Percentiles rank a stretch among this genome's conserved stretches.
These are phyloP conservation scores for Reticulitermes lucifugus DNA, from an alignment of 2,888 invertebrate genomes.

Conservation along the genomic window DNA sequence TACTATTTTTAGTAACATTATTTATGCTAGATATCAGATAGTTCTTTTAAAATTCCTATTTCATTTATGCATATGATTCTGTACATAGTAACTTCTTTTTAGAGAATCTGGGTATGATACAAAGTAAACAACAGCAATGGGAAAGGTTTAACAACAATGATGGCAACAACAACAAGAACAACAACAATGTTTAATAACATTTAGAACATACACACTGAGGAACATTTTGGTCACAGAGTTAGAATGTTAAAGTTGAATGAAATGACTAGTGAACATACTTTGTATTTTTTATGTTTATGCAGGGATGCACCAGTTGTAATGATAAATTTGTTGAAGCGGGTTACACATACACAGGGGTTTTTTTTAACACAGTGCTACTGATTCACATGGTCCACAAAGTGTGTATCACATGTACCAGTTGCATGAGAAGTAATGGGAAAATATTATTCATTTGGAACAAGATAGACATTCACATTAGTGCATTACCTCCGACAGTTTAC, in stretches of 20 bases:
- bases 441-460: no score
- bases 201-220: slow-evolving; percentile 24
- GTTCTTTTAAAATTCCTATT: not conserved
- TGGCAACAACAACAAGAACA: not conserved
- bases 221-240: slow-evolving; percentile 28
- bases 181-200: slow-evolving; percentile 12
- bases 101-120: not conserved
- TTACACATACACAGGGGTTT: no score
- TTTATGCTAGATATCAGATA: not conserved
- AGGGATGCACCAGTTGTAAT: not conserved
- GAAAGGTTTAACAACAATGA: slow-evolving; percentile 1
- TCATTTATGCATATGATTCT: not conserved
- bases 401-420: no score
- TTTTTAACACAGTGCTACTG: no score
- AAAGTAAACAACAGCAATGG: slow-evolving; percentile 3
- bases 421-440: no score
- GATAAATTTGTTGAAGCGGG: no score
- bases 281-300: not conserved
- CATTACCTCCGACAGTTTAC: no score
- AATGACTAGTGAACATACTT: not conserved
- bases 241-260: not conserved
- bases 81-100: not conserved
- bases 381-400: no score
- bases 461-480: no score
- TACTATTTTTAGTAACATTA: not conserved